Conservation (phyloP, 1,140 invertebrate species). For the Matsumurasca onukii region DNA sequence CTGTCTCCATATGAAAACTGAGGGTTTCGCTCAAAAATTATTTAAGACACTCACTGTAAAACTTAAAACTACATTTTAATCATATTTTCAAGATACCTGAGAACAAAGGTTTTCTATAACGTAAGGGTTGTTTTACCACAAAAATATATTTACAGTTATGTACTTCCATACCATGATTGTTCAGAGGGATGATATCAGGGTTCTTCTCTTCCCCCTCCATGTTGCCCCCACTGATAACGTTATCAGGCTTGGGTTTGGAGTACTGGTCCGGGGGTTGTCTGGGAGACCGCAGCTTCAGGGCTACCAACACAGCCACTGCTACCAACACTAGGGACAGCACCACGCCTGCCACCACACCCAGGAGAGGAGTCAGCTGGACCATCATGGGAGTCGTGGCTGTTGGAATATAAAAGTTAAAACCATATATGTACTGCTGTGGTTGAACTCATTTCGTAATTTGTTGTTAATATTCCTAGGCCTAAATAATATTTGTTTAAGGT, state of each 20-base stretch:
- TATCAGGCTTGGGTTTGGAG: conserved; percentile 16
- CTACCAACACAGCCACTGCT: conserved; percentile 68
- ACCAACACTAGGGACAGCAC: conserved; percentile 69
- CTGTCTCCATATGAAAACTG: too few relatives aligned
- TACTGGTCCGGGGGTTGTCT: conserved; percentile 42
- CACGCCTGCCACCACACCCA: conserved; percentile 69
- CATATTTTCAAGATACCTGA: too few relatives aligned
- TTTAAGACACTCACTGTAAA: too few relatives aligned
- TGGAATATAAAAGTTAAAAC: conserved; percentile 40
- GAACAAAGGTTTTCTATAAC: too few relatives aligned
- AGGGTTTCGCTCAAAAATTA: too few relatives aligned
- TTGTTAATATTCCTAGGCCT: not conserved
- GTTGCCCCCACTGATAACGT: conserved; percentile 52
- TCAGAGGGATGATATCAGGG: conserved; percentile 75
- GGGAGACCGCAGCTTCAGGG: conserved; percentile 60
- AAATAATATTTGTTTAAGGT: too few relatives aligned
- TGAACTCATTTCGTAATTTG: not conserved
- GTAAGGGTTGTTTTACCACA: too few relatives aligned
- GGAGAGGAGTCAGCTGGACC: conserved; percentile 68
- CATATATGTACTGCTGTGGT: not conserved
- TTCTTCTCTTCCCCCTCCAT: conserved; percentile 71
- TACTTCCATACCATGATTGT: conserved; percentile 55
- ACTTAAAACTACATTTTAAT: too few relatives aligned
- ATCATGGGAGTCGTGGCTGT: conserved; percentile 60
- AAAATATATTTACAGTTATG: not conserved